These are phyloP conservation scores for Turritopsis dohrnii DNA, from an alignment of 30 jellyfish, hydroid and myxozoan species.

Conservation along the genomic window DNA sequence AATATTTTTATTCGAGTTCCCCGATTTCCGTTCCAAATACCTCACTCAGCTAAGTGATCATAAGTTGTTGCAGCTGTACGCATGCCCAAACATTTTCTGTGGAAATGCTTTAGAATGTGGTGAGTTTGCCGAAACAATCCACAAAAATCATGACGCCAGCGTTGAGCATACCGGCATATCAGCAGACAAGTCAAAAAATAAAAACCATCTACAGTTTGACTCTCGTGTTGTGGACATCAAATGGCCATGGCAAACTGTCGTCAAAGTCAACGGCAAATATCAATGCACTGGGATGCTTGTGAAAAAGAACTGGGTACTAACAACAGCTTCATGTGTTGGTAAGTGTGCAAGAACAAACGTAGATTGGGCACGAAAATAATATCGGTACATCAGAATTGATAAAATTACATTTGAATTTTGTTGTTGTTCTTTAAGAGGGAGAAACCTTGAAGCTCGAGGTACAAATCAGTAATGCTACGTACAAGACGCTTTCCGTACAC, in stretches of 20 bases:
- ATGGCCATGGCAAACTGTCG: conserved; percentile 34
- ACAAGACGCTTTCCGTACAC: background rate
- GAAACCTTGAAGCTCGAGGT: conserved; percentile 1
- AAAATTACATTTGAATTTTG: background rate
- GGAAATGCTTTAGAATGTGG: conserved; percentile 37
- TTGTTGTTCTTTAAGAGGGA: background rate
- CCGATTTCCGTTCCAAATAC: too few species aligned
- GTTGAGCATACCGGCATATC: background rate
- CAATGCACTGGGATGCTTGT: conserved; percentile 23
- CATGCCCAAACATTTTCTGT: too few species aligned
- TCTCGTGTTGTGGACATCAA: background rate
- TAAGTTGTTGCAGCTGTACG: too few species aligned
- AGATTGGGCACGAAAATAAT: too few species aligned
- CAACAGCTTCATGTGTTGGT: conserved; percentile 37
- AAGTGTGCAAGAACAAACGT: background rate
- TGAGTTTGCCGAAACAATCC: background rate
- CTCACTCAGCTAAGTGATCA: too few species aligned
- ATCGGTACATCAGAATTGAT: too few species aligned
- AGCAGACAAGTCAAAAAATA: background rate
- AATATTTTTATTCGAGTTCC: too few species aligned
- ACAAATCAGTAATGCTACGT: background rate
- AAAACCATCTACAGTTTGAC: conserved; percentile 12
- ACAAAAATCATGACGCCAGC: conserved; percentile 10
- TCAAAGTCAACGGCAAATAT: background rate
- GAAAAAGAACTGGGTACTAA: conserved; percentile 20